Evolutionary conservation across 2,113 vertebrate genomes (phyloP), one percentile per base, ranked within the genome.

Genomic region (Poicephalus meyeri): DNA sequence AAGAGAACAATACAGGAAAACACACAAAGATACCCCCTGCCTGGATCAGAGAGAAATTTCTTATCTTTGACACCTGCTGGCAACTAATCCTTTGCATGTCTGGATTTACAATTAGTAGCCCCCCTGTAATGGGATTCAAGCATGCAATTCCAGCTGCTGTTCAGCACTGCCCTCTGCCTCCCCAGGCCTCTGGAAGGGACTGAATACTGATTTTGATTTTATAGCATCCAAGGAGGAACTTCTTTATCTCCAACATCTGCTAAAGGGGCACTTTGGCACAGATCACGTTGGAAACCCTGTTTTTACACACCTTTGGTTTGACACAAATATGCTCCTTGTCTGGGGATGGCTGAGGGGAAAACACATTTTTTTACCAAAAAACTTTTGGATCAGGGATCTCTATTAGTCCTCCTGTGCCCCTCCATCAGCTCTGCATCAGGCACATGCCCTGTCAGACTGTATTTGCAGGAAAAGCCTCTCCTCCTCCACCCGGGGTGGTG

Each of bases 1-100:
- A 56, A 29, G 17, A 83, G 84, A 94, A 91, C 93, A 94, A 85
- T 49, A 7, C 25, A 53, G 77, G 78, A 60, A 68, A 96, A 88
- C 4, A 19, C 84, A 89, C 63, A 24, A n/a, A 83, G 82, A 25
- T 29, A 89, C 85, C 93, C 89, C 93, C 94, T 96, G 89, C 89
- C 58, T 64, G 31, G 88, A 93, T 93, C 93, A 94, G 47, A 94
- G 65, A 58, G 76, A 58, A 88, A 89, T 60, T 52, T 52, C 87
- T 91, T 80, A 39, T 94, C 91, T 74, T 60, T 90, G 92, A 50
- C 88, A 94, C 95, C 93, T 93, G 93, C 92, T 95, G 92, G 60
- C 90, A 90, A 86, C 94, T 96, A 96, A 91, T 93, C 64, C 89
- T 58, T 39, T 66, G 72, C 92, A 78, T 16, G 86, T 80, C 28